These are phyloP conservation scores for Sipunculus nudus DNA, from an alignment of 2,888 invertebrate species.

Conservation along the genomic window DNA sequence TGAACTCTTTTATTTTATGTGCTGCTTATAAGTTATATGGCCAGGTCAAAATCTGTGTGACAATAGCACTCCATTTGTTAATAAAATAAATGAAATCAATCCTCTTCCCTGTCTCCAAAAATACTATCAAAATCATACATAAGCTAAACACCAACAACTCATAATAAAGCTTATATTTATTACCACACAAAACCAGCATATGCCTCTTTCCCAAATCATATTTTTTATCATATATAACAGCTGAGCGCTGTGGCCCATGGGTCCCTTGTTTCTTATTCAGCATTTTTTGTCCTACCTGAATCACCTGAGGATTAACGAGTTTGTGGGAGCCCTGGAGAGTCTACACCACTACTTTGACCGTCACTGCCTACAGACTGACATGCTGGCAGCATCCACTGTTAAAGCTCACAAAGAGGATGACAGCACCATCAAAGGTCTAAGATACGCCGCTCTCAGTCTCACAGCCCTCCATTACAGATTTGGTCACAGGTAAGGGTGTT, in stretches of 20 bases:
- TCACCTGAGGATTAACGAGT: slow-evolving; percentile 86
- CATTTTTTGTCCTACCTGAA: slow-evolving; percentile 92
- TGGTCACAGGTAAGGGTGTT: slow-evolving; percentile 78
- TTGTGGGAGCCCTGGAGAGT: slow-evolving; percentile 82
- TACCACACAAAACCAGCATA: not conserved
- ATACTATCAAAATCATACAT: too few species aligned
- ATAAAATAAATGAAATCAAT: too few species aligned
- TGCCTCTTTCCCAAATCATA: not conserved
- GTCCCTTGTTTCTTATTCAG: slow-evolving; percentile 69
- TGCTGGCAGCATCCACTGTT: not conserved
- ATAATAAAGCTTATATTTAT: not conserved
- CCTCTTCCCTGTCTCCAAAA: too few species aligned
- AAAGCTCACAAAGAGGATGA: slow-evolving; percentile 60
- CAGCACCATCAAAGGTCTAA: slow-evolving; percentile 72
- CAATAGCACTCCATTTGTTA: too few species aligned
- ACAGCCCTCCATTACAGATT: slow-evolving; percentile 89
- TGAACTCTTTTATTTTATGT: too few species aligned
- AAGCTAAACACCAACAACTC: too few species aligned
- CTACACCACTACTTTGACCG: slow-evolving; percentile 83
- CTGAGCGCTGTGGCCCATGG: not conserved
- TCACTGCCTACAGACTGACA: slow-evolving; percentile 49
- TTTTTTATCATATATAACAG: not conserved
- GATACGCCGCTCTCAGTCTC: slow-evolving; percentile 90
- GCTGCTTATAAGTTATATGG: too few species aligned
- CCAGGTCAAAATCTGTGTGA: too few species aligned